These are phyloP conservation scores for Phenganax marumi DNA, from an alignment of 92 coral and sea anemone species.

Conservation along the genomic window DNA sequence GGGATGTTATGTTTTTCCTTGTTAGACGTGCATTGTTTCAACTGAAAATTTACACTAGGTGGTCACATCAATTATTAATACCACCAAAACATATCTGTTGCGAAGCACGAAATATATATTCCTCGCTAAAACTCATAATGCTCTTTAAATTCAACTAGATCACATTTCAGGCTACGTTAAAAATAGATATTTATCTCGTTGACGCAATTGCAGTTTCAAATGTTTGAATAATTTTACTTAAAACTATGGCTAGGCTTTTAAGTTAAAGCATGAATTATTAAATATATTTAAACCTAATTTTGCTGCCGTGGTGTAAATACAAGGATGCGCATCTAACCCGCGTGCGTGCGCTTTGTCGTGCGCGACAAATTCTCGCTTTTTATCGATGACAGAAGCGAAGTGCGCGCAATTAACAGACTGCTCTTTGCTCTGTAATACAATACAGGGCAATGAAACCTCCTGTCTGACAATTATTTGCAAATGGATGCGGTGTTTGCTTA, in stretches of 20 bases:
- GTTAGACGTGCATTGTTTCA: conserved; percentile 20
- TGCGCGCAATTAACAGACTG: no score
- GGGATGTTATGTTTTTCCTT: conserved; percentile 8
- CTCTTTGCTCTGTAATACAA: no score
- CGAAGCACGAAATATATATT: background rate
- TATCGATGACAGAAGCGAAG: background rate
- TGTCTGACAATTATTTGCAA: no score
- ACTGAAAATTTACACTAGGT: background rate
- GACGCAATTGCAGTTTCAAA: no score
- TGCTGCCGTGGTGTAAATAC: background rate
- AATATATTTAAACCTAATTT: background rate
- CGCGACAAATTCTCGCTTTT: background rate
- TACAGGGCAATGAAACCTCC: no score
- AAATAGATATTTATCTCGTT: background rate
- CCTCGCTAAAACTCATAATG: no score
- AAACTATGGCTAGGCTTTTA: background rate
- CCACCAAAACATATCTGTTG: background rate
- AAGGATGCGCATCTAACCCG: background rate
- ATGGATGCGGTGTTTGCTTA: no score
- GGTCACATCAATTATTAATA: conserved; percentile 30
- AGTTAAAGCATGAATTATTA: background rate
- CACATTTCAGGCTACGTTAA: background rate
- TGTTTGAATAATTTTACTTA: background rate
- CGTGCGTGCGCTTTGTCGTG: background rate
- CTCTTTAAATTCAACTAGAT: background rate